Evolutionary conservation across 2,888 invertebrate species (phyloP).

Genomic region (Herminia tarsipennalis): DNA sequence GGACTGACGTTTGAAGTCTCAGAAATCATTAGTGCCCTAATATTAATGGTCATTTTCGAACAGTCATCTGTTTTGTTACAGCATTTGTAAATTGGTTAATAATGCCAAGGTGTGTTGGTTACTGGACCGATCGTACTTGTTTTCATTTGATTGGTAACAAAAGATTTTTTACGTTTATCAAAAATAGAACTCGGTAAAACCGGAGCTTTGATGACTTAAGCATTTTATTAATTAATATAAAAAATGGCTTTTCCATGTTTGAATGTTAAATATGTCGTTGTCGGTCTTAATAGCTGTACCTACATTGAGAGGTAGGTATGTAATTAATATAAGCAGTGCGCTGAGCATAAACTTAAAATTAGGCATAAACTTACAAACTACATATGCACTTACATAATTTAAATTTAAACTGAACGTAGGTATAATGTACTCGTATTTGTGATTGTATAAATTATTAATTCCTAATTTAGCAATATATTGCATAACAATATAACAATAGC

Average conservation of each 20-base stretch:
- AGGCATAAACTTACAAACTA: too few relatives aligned
- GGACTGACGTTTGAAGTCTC: constrained; percentile 32
- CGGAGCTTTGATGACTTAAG: not conserved
- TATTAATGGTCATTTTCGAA: constrained; percentile 37
- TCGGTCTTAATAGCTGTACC: too few relatives aligned
- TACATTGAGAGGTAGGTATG: too few relatives aligned
- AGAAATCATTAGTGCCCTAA: constrained; percentile 32
- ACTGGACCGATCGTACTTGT: constrained; percentile 41
- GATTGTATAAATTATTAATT: too few relatives aligned
- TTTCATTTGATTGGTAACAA: constrained; percentile 43
- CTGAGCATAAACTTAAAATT: too few relatives aligned
- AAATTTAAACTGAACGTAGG: too few relatives aligned
- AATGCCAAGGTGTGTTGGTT: constrained; percentile 37
- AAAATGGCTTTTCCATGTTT: constrained; percentile 6
- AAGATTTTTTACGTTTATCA: constrained; percentile 26
- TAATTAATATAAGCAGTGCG: too few relatives aligned
- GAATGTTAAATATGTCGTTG: not conserved
- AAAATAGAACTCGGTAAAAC: constrained; percentile 17
- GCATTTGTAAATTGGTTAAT: constrained; percentile 27
- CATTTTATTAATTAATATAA: constrained; percentile 1
- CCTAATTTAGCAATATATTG: too few relatives aligned
- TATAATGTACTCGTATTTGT: too few relatives aligned
- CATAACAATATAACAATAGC: too few relatives aligned
- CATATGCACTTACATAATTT: too few relatives aligned
- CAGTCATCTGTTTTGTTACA: constrained; percentile 14